These are phyloP conservation scores for Leptopilina syphax DNA, from an alignment of 2,888 invertebrate species.

Conservation along the genomic window DNA sequence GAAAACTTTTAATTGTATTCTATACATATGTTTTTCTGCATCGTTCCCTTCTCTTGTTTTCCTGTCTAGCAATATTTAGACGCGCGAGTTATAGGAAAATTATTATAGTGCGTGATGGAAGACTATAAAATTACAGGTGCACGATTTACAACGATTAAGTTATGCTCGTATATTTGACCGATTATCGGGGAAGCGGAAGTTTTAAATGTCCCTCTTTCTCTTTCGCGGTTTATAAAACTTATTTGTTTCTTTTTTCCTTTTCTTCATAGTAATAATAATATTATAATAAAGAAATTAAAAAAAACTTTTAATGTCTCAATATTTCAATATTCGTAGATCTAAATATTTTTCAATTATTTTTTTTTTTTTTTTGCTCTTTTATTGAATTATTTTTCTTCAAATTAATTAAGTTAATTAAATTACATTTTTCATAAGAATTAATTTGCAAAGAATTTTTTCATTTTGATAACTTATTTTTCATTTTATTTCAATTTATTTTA, in stretches of 20 bases:
- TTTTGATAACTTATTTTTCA: no score
- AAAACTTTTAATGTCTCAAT: no score
- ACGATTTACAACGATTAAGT: slow-evolving; percentile 43
- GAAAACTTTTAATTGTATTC: slow-evolving; percentile 36
- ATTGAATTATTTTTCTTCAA: no score
- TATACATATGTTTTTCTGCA: slow-evolving; percentile 15
- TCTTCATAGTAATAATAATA: no score
- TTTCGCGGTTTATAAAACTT: slow-evolving; percentile 32
- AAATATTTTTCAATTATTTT: no score
- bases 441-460: no score
- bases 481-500: no score
- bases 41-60: slow-evolving; percentile 6
- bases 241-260: neutral
- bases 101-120: slow-evolving; percentile 35
- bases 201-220: slow-evolving; percentile 51
- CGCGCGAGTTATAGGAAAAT: slow-evolving; percentile 13
- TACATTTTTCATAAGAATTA: no score
- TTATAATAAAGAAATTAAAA: no score
- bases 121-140: slow-evolving; percentile 20
- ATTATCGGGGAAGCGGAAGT: slow-evolving; percentile 57
- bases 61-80: neutral
- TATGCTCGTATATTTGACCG: slow-evolving; percentile 49
- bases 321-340: no score
- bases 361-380: no score
- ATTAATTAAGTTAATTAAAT: no score